phyloP scores from a whole-genome alignment of 2,797 vertebrate genomes.

The Enteromius viviparus region DNA sequence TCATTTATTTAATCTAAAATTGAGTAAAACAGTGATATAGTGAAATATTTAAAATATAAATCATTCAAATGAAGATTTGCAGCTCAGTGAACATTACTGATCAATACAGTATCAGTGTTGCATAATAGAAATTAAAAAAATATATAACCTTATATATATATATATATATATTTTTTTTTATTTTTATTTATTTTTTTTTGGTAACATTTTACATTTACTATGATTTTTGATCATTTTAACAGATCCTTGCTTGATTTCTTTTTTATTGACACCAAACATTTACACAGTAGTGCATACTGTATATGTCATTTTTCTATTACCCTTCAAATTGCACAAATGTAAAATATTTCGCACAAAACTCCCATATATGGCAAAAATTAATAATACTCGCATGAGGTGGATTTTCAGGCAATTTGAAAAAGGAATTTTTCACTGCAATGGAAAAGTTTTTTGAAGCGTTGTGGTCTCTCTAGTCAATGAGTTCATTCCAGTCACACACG shows the following conservation, averaged over 20 bases:
- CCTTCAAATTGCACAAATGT: not conserved
- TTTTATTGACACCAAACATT: not conserved
- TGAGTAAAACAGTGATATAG: not conserved
- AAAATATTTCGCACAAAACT: too few relatives aligned
- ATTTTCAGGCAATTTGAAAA: too few relatives aligned
- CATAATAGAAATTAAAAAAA: not conserved
- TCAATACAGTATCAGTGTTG: not conserved
- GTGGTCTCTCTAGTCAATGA: too few relatives aligned
- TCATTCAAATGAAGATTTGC: not conserved
- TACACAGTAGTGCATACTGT: not conserved
- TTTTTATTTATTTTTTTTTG: too few relatives aligned
- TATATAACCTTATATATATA: too few relatives aligned
- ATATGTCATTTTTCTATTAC: too few relatives aligned
- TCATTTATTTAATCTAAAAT: not conserved
- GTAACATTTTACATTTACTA: not conserved
- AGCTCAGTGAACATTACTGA: not conserved
- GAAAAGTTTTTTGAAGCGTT: too few relatives aligned
- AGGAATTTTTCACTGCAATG: too few relatives aligned
- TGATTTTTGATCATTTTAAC: not conserved
- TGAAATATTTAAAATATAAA: not conserved
- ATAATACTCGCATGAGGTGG: too few relatives aligned
- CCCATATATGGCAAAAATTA: too few relatives aligned
- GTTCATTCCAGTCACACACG: too few relatives aligned
- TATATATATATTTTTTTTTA: too few relatives aligned
- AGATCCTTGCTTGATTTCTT: not conserved